These are phyloP conservation scores for Psophia crepitans DNA, from an alignment of 2,113 vertebrate genomes.

Conservation along the genomic window DNA sequence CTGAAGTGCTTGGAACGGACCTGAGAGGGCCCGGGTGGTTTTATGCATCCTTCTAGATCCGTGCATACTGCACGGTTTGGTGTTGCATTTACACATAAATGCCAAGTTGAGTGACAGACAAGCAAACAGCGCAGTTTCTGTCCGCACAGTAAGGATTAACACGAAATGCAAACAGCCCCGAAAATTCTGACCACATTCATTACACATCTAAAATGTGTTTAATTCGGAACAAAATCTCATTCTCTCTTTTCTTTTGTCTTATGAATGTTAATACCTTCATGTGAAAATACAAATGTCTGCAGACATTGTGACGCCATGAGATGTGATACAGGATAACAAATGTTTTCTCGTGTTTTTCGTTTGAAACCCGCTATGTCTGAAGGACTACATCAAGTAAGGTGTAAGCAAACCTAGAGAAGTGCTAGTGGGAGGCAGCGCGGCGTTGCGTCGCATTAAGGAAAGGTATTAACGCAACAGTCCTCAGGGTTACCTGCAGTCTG, in stretches of 20 bases:
- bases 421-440: neutral
- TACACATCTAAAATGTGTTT: neutral
- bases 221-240: neutral
- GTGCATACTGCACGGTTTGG: constrained; percentile 25
- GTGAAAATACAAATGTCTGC: constrained; percentile 49
- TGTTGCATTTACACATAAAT: constrained; percentile 20
- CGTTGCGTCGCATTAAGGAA: neutral
- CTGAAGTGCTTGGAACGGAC: neutral
- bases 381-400: neutral
- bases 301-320: neutral
- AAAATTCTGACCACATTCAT: neutral
- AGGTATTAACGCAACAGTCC: neutral
- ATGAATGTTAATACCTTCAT: neutral
- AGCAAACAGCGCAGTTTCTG: neutral
- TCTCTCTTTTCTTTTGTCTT: neutral
- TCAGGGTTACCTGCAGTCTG: constrained; percentile 40
- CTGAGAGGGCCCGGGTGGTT: constrained; percentile 14
- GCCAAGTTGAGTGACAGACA: constrained; percentile 31
- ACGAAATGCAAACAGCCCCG: constrained; percentile 40
- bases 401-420: neutral
- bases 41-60: neutral
- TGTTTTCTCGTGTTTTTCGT: neutral
- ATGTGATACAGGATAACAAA: neutral
- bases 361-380: constrained; percentile 44
- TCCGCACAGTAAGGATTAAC: neutral